phyloP scores from a whole-genome alignment of 2,888 invertebrate genomes.

The Amblyteles armatorius region DNA sequence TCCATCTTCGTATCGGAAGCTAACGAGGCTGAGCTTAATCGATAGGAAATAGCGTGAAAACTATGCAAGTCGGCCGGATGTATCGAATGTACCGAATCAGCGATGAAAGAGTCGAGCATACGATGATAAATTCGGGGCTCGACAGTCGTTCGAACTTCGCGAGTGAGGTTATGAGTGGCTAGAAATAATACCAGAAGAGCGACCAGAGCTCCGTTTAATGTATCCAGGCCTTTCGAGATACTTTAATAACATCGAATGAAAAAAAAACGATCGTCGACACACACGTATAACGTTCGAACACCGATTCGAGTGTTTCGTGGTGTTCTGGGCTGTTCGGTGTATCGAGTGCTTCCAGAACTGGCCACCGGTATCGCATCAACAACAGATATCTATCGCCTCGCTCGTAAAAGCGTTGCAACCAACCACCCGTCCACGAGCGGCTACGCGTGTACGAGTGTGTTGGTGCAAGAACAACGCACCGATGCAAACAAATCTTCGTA shows the following conservation, averaged over 20 bases:
- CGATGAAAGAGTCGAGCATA: background rate
- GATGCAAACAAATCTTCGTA: constrained; percentile 32
- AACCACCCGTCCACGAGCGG: constrained; percentile 29
- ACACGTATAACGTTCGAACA: no score
- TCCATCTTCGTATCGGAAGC: background rate
- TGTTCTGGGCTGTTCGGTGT: background rate
- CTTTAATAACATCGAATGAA: background rate
- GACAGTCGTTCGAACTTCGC: background rate
- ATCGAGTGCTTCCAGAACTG: constrained; percentile 48
- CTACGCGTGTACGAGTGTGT: constrained; percentile 9
- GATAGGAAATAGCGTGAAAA: background rate
- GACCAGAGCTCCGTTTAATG: background rate
- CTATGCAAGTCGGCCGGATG: background rate
- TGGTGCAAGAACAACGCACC: constrained; percentile 22
- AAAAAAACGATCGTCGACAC: background rate
- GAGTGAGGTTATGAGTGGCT: constrained; percentile 4
- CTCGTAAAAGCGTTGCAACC: constrained; percentile 41
- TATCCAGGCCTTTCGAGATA: background rate
- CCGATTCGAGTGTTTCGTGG: background rate
- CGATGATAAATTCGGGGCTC: background rate
- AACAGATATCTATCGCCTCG: constrained; percentile 37
- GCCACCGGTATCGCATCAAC: constrained; percentile 47
- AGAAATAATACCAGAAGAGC: background rate
- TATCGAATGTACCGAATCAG: background rate
- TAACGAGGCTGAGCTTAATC: background rate